Base-by-base conservation (phyloP, 2,888 invertebrate species). In the Vandiemenella viatica region DNA sequence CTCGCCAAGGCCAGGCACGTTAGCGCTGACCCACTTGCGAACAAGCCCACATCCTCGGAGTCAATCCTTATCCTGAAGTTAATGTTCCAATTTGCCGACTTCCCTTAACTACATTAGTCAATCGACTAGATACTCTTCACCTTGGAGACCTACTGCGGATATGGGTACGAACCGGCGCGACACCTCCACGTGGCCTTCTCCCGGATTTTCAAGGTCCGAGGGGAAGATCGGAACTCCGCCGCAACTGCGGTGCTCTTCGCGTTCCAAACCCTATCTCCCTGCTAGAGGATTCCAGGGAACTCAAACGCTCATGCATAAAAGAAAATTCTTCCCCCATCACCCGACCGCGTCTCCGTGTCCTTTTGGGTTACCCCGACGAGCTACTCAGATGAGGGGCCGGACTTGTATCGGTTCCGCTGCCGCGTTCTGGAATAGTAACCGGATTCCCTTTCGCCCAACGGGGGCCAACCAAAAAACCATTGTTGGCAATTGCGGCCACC, bases 91-190 rank as follows among this genome's bases (percentile, higher is more conserved):
- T n/a, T n/a, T n/a, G n/a, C n/a, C n/a, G n/a, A n/a, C n/a, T n/a
- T n/a, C n/a, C n/a, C n/a, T n/a, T n/a, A 26, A 8, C 74, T 74
- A 75, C 75, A 74, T 78, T 76, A 71, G 69, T 76, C 73, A 70
- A 73, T 73, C 70, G 73, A 74, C 75, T 72, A 75, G 73, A 77
- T 75, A 74, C 74, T 75, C 69, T 68, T 75, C 69, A 76, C 76
- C 77, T 78, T 75, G 77, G 77, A 79, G 76, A 80, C 78, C 79
- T 78, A 78, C 74, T 58, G n/a, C n/a, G n/a, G n/a, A n/a, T n/a
- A n/a, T n/a, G n/a, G n/a, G n/a, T n/a, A n/a, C n/a, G n/a, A n/a
- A n/a, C n/a, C n/a, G n/a, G n/a, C n/a, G n/a, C n/a, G n/a, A n/a
- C n/a, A n/a, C n/a, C n/a, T n/a, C n/a, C n/a, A n/a, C n/a, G n/a